Conservation (phyloP, 2,797 vertebrate species). For the Sebastes vulpes region DNA sequence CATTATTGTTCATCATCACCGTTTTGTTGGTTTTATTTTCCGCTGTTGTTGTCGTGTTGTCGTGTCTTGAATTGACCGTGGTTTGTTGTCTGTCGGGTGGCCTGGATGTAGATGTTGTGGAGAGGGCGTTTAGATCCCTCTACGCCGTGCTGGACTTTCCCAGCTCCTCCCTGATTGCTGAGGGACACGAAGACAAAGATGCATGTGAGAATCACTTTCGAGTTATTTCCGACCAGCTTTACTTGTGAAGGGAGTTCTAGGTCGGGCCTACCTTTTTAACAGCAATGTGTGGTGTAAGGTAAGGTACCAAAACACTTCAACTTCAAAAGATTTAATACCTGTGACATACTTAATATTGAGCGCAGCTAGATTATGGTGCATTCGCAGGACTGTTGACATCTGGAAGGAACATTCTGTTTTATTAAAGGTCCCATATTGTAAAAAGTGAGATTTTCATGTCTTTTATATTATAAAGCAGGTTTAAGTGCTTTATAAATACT, state of each 20-base stretch:
- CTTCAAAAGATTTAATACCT: background rate
- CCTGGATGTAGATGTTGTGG: constrained; percentile 66
- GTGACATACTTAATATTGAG: background rate
- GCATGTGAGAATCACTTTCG: background rate
- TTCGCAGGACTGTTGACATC: too few species aligned
- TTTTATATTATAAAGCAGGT: too few species aligned
- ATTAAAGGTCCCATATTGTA: too few species aligned
- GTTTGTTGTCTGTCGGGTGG: constrained; percentile 74
- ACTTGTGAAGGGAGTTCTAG: background rate
- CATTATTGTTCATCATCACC: constrained; percentile 58
- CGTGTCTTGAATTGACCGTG: constrained; percentile 80
- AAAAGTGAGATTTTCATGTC: too few species aligned
- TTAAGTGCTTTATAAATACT: too few species aligned
- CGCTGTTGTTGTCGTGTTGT: constrained; percentile 75
- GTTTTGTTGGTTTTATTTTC: constrained; percentile 49
- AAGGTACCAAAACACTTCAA: background rate
- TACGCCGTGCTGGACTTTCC: constrained; percentile 95
- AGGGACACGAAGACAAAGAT: constrained; percentile 43
- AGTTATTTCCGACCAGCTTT: background rate
- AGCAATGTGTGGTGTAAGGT: background rate
- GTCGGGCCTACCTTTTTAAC: background rate
- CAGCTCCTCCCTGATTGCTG: constrained; percentile 98
- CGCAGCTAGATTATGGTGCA: too few species aligned
- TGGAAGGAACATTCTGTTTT: too few species aligned
- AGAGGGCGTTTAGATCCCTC: constrained; percentile 72